phyloP scores from a whole-genome alignment of 1,140 invertebrate species.

The Venturia canescens region DNA sequence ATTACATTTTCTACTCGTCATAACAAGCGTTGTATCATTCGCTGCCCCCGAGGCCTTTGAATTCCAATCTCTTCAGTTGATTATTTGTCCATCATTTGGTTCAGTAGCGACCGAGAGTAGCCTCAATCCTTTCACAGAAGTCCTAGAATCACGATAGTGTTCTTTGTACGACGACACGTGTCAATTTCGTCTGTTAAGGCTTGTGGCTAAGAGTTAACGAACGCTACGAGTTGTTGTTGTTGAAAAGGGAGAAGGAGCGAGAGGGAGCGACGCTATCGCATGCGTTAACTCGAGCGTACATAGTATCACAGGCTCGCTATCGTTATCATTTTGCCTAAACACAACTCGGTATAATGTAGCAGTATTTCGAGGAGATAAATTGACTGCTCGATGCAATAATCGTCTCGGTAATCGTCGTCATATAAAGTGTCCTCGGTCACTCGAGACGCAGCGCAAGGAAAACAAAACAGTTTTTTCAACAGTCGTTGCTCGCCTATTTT shows the following conservation, averaged over 20 bases:
- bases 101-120: neutral
- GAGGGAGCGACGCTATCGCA: neutral
- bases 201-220: neutral
- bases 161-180: conserved; percentile 38
- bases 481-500: too few relatives aligned
- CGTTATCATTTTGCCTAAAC: neutral
- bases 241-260: neutral
- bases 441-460: neutral
- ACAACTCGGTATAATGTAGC: conserved; percentile 8
- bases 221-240: conserved; percentile 2
- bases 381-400: neutral
- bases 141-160: conserved; percentile 39
- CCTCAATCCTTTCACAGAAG: conserved; percentile 20
- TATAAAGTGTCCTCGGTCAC: neutral
- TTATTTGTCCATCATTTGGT: neutral
- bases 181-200: conserved; percentile 28
- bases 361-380: conserved; percentile 8
- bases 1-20: too few relatives aligned
- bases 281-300: neutral
- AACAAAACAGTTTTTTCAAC: neutral
- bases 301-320: neutral
- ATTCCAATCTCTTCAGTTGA: neutral
- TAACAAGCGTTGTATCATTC: too few relatives aligned
- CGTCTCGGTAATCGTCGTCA: neutral
- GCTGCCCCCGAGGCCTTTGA: too few relatives aligned